phyloP scores from a whole-genome alignment of 2,797 vertebrate species.

The Pithecia hirsuta region DNA sequence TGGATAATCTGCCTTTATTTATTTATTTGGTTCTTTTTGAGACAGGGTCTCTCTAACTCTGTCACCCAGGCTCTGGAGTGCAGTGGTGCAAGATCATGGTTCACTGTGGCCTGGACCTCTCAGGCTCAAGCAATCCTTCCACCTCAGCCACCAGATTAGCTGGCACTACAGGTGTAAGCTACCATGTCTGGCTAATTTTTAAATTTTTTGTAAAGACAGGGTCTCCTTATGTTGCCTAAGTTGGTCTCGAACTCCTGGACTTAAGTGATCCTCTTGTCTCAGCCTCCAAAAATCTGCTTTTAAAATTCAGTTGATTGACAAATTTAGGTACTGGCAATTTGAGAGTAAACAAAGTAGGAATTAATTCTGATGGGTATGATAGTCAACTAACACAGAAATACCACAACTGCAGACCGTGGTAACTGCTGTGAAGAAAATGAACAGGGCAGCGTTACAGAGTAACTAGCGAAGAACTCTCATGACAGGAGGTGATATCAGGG shows the following conservation, averaged over 20 bases:
- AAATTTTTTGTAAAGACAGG: background rate
- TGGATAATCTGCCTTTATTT: background rate
- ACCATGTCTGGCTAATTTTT: background rate
- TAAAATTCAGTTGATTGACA: background rate
- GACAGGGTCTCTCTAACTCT: background rate
- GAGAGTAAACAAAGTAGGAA: background rate
- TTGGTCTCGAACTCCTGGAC: background rate
- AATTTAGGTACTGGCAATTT: background rate
- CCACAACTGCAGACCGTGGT: background rate
- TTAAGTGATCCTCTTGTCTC: background rate
- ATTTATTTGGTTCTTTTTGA: background rate
- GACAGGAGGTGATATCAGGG: background rate
- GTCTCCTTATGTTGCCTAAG: background rate
- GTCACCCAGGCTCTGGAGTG: background rate
- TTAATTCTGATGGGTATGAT: background rate
- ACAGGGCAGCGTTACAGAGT: background rate
- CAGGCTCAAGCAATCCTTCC: background rate
- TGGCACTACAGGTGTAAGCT: background rate
- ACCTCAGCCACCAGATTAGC: background rate
- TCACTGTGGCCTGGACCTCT: background rate
- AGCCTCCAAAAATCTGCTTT: background rate
- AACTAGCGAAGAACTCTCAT: background rate
- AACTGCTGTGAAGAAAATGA: background rate
- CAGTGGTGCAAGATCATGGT: background rate
- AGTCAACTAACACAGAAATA: background rate